These are phyloP conservation scores for Chloroceryle aenea DNA, from an alignment of 2,113 vertebrate species.

Conservation along the genomic window DNA sequence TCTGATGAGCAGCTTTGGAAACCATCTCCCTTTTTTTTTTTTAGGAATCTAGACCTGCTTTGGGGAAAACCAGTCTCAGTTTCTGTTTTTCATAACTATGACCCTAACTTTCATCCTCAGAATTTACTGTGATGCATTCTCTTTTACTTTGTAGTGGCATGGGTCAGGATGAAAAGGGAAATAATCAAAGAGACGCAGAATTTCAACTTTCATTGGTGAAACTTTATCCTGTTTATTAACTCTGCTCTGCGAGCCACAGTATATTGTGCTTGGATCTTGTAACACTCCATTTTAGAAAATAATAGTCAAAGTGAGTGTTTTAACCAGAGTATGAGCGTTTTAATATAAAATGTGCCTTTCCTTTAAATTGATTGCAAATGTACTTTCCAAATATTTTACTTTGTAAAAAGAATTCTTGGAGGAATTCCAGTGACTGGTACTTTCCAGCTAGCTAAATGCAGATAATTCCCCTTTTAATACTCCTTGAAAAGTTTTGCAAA, in stretches of 20 bases:
- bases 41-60: neutral
- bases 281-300: constrained; percentile 69
- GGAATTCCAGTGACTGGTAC: constrained; percentile 46
- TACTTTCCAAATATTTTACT: constrained; percentile 69
- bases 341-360: constrained; percentile 56
- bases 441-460: constrained; percentile 47
- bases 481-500: constrained; percentile 19
- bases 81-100: constrained; percentile 26
- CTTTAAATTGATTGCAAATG: constrained; percentile 72
- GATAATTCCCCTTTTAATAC: constrained; percentile 21
- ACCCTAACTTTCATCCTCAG: constrained; percentile 15
- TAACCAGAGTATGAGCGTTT: constrained; percentile 41
- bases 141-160: neutral
- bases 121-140: neutral
- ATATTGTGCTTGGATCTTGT: constrained; percentile 69
- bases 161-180: constrained; percentile 40
- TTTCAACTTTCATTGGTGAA: constrained; percentile 45
- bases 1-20: neutral
- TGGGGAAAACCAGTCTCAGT: neutral
- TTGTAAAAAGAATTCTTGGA: constrained; percentile 55
- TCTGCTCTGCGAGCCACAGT: neutral
- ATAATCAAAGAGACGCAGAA: constrained; percentile 60
- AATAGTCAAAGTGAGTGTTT: constrained; percentile 61
- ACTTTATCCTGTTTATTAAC: constrained; percentile 69
- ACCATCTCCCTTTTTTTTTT: neutral